These are phyloP conservation scores for Opisthograptis luteolata DNA, from an alignment of 2,888 invertebrate species.

Conservation along the genomic window DNA sequence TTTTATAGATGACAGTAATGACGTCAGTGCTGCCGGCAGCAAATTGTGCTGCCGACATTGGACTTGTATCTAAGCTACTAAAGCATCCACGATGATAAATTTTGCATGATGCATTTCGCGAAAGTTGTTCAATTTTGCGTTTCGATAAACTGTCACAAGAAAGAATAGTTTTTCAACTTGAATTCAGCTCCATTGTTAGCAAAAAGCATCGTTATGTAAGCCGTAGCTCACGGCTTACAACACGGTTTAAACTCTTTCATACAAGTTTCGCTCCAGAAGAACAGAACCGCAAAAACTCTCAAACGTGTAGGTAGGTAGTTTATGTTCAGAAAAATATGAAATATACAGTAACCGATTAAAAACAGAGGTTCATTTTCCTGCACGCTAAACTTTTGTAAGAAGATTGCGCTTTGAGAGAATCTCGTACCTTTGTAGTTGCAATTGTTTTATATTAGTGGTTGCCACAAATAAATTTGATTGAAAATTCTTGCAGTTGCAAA, in stretches of 20 bases:
- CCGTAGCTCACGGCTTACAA: no score
- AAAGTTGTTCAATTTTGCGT: background rate
- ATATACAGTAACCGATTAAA: constrained; percentile 1
- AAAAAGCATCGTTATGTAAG: no score
- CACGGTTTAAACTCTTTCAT: background rate
- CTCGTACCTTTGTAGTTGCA: constrained; percentile 4
- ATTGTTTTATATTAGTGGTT: background rate
- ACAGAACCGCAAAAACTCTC: background rate
- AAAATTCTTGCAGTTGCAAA: background rate
- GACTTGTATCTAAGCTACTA: no score
- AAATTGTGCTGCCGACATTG: no score
- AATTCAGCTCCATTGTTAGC: background rate
- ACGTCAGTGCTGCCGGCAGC: no score
- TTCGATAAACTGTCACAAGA: background rate
- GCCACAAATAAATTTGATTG: background rate
- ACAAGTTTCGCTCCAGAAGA: background rate
- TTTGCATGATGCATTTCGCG: background rate
- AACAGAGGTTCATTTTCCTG: background rate
- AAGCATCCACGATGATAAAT: background rate
- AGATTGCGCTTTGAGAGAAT: background rate
- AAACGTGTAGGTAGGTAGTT: background rate
- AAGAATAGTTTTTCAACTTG: background rate
- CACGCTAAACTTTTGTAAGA: constrained; percentile 9
- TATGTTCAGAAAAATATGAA: constrained; percentile 1
- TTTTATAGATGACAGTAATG: no score